Evolutionary conservation across 2,113 vertebrate species (phyloP).

Genomic region (Leptobrachium ailaonicum): DNA sequence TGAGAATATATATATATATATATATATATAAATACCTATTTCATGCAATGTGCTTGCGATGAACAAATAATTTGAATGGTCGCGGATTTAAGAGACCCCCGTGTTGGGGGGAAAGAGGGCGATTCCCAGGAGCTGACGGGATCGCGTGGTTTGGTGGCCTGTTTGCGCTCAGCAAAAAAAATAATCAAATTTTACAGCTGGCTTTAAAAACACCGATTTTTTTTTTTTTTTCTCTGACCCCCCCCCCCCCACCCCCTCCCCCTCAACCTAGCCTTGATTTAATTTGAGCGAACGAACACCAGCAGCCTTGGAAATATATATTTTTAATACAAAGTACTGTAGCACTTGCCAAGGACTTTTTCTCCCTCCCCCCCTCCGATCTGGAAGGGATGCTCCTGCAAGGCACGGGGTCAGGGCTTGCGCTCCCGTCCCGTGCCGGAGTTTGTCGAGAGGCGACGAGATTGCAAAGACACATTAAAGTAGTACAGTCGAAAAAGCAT

Average conservation of each 20-base stretch:
- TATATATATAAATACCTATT: background rate
- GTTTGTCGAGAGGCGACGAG: background rate
- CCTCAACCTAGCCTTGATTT: background rate
- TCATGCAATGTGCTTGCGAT: background rate
- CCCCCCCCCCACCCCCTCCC: background rate
- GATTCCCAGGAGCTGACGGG: background rate
- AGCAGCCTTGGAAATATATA: slow-evolving; percentile 21
- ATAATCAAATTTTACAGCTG: background rate
- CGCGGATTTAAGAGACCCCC: background rate
- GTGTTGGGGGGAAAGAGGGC: background rate
- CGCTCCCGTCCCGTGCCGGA: background rate
- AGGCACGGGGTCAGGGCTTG: background rate
- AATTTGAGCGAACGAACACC: slow-evolving; percentile 22
- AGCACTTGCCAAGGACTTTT: slow-evolving; percentile 7
- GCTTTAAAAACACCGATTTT: background rate
- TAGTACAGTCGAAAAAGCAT: background rate
- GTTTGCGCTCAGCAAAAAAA: background rate
- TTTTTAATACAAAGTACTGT: slow-evolving; percentile 35
- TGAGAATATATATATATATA: background rate
- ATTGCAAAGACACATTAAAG: slow-evolving; percentile 23
- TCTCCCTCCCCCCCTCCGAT: background rate
- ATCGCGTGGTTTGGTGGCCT: background rate
- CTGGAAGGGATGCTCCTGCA: background rate
- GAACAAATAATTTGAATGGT: background rate
- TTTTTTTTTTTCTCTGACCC: background rate